These are phyloP conservation scores for Otolemur garnettii DNA, from an alignment of 2,113 vertebrate genomes.

Conservation along the genomic window DNA sequence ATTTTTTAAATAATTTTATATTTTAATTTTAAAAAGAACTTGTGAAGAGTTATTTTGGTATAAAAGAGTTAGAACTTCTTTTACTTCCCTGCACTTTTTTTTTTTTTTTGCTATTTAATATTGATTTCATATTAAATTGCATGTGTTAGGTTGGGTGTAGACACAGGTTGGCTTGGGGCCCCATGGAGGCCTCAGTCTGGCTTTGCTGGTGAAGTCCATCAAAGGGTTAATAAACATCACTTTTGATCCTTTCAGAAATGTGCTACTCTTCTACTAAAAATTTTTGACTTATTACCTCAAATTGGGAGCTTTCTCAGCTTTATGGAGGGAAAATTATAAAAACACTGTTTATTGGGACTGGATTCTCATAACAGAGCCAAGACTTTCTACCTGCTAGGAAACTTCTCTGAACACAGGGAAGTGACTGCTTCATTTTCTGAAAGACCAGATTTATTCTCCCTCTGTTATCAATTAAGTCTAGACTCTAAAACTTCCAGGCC, in stretches of 20 bases:
- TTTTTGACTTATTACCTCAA: not conserved
- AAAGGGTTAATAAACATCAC: not conserved
- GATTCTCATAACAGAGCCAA: not conserved
- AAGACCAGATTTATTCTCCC: not conserved
- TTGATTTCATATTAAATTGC: not conserved
- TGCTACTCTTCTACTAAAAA: not conserved
- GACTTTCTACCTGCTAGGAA: not conserved
- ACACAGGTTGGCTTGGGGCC: not conserved
- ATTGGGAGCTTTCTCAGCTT: not conserved
- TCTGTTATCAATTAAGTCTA: conserved; percentile 25
- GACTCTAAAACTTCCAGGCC: not conserved
- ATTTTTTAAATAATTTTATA: conserved; percentile 30
- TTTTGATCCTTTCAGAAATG: not conserved
- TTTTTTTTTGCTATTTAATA: not conserved
- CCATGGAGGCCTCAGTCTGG: not conserved
- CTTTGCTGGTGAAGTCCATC: not conserved
- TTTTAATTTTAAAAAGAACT: not conserved
- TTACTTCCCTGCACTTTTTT: not conserved
- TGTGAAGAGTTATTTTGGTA: not conserved
- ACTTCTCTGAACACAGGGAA: not conserved
- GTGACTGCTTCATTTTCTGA: not conserved
- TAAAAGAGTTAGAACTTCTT: not conserved
- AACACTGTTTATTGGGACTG: not conserved
- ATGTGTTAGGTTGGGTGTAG: not conserved
- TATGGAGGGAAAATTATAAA: not conserved